Evolutionary conservation across 2,888 invertebrate genomes (phyloP).

Genomic region (Salticus scenicus): DNA sequence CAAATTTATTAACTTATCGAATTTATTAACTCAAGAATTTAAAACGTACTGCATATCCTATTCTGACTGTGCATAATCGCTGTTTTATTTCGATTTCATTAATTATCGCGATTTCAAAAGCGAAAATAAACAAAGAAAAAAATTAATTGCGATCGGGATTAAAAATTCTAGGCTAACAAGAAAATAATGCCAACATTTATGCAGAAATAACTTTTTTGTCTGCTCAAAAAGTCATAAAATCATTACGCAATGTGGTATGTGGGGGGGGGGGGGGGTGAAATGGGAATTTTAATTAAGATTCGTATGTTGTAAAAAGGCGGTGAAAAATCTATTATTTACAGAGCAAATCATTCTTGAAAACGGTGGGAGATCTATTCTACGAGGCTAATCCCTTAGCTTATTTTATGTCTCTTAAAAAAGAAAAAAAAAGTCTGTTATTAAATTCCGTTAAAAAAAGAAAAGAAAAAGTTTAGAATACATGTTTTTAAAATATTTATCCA

Average conservation of each 20-base stretch:
- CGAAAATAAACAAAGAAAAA: not conserved
- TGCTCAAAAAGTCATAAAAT: not conserved
- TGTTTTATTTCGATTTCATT: not conserved
- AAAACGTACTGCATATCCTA: too few relatives aligned
- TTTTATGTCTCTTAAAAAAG: not conserved
- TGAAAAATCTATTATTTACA: constrained; percentile 31
- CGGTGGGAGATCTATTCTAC: not conserved
- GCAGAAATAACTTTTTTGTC: not conserved
- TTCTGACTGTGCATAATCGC: too few relatives aligned
- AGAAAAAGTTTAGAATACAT: too few relatives aligned
- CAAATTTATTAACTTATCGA: too few relatives aligned
- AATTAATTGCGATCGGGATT: not conserved
- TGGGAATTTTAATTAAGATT: constrained; percentile 57
- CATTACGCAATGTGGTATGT: not conserved
- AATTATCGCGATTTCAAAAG: not conserved
- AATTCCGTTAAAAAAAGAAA: not conserved
- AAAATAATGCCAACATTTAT: not conserved
- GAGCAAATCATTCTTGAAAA: constrained; percentile 30
- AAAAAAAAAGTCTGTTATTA: too few relatives aligned
- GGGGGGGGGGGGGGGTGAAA: not conserved
- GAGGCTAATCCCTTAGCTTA: not conserved
- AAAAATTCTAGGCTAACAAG: constrained; percentile 9
- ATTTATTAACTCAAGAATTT: too few relatives aligned
- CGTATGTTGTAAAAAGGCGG: constrained; percentile 27
- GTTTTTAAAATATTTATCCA: too few relatives aligned